A percentile compares a stretch with the other conserved stretches of the same genome.
Evolutionary conservation across 2,113 vertebrate genomes (phyloP).

Genomic region (Cepphus grylle): DNA sequence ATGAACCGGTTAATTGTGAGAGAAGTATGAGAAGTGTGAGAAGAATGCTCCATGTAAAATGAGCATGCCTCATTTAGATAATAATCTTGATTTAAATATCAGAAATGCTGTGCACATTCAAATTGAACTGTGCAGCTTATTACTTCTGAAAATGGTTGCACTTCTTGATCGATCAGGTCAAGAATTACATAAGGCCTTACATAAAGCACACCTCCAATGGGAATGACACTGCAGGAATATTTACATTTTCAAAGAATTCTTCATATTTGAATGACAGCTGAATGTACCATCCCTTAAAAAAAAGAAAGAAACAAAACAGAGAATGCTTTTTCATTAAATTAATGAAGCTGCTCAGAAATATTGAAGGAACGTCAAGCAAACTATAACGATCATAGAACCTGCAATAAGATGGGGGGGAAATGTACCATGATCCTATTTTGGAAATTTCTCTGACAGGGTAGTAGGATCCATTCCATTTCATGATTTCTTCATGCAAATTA

Average conservation of each 20-base stretch:
- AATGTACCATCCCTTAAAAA: neutral
- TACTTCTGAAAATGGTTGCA: neutral
- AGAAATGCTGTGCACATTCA: neutral
- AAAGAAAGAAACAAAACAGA: neutral
- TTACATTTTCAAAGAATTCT: neutral
- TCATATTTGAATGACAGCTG: neutral
- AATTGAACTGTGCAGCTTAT: neutral
- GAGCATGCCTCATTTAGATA: neutral
- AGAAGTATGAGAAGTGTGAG: neutral
- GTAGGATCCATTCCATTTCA: neutral
- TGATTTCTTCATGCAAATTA: neutral
- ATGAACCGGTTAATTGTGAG: neutral
- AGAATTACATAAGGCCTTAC: neutral
- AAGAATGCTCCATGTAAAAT: neutral
- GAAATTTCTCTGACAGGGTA: neutral
- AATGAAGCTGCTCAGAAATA: neutral
- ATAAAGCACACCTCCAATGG: neutral
- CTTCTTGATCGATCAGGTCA: neutral
- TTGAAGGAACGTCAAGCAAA: neutral
- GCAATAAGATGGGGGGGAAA: neutral
- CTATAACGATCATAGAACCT: neutral
- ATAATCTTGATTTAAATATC: neutral
- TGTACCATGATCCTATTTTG: neutral
- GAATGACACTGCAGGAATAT: neutral
- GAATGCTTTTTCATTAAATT: neutral